Conservation (phyloP, 2,888 invertebrate species). For the Schizotus pectinicornis region DNA sequence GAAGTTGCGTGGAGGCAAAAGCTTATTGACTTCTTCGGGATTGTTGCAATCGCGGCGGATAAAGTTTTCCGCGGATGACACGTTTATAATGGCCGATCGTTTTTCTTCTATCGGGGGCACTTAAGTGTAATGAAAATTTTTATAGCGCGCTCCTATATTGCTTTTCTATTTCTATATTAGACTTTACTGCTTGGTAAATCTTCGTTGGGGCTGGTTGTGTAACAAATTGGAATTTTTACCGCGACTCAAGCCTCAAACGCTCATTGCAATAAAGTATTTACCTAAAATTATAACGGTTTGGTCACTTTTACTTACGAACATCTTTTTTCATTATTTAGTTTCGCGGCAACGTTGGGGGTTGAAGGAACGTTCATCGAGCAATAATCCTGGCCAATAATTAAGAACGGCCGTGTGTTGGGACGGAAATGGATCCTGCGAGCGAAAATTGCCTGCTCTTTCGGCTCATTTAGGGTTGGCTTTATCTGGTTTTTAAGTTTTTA, state of each 20-base stretch:
- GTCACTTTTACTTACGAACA: too few relatives aligned
- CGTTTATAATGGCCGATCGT: constrained; percentile 47
- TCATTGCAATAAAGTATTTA: constrained; percentile 3
- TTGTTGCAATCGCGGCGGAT: constrained; percentile 34
- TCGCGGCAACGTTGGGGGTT: background rate
- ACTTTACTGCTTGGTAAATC: constrained; percentile 44
- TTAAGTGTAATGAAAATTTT: constrained; percentile 53
- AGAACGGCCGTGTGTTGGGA: too few relatives aligned
- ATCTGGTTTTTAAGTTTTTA: background rate
- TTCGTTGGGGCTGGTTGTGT: constrained; percentile 38
- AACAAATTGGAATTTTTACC: constrained; percentile 39
- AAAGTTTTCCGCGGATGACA: constrained; percentile 46
- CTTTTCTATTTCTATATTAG: constrained; percentile 44
- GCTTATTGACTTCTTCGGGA: constrained; percentile 36
- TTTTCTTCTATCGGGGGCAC: constrained; percentile 45
- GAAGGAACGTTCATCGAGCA: background rate
- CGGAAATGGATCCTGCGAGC: too few relatives aligned
- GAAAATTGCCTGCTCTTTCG: too few relatives aligned
- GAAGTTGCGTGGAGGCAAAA: constrained; percentile 6
- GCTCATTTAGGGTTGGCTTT: background rate
- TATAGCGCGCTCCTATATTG: constrained; percentile 42
- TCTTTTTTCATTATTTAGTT: too few relatives aligned
- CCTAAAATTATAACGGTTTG: too few relatives aligned
- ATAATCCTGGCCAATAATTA: too few relatives aligned
- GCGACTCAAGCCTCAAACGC: constrained; percentile 19